phyloP scores from a whole-genome alignment of 2,888 invertebrate genomes.

The Dynastes grantii region DNA sequence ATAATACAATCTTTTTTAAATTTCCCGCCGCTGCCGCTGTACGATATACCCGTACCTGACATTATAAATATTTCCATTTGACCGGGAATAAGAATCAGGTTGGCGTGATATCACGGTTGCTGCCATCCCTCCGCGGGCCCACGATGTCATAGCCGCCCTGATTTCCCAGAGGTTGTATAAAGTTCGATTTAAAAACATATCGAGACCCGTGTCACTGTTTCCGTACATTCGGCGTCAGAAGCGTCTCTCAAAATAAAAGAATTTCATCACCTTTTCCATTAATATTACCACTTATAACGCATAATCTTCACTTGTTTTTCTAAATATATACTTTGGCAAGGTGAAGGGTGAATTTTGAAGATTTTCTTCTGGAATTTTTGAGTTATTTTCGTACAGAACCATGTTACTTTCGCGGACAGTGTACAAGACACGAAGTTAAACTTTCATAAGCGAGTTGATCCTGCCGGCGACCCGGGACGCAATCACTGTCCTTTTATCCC shows the following conservation, averaged over 20 bases:
- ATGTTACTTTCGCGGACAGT: constrained; percentile 18
- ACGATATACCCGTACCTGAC: constrained; percentile 22
- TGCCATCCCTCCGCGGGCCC: constrained; percentile 61
- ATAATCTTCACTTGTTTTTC: neutral
- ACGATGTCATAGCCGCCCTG: constrained; percentile 65
- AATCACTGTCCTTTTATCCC: constrained; percentile 62
- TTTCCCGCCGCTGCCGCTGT: neutral
- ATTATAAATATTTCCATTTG: constrained; percentile 66
- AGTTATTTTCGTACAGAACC: neutral
- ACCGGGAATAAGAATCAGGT: constrained; percentile 65
- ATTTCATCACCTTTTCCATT: neutral
- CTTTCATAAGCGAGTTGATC: constrained; percentile 57
- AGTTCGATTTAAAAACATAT: constrained; percentile 71
- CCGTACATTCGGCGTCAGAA: constrained; percentile 44
- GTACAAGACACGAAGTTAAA: constrained; percentile 54
- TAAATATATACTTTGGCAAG: neutral
- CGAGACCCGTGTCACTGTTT: constrained; percentile 65
- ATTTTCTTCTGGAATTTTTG: neutral
- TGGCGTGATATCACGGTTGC: constrained; percentile 59
- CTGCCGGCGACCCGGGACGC: constrained; percentile 56
- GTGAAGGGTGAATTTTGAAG: neutral
- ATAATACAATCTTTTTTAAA: constrained; percentile 53
- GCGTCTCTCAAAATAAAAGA: neutral
- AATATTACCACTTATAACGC: neutral
- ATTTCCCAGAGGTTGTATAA: constrained; percentile 71